Percentiles rank a stretch among this genome's conserved stretches.
These are phyloP conservation scores for Lipophrys pholis DNA, from an alignment of 2,113 vertebrate genomes.

Conservation along the genomic window DNA sequence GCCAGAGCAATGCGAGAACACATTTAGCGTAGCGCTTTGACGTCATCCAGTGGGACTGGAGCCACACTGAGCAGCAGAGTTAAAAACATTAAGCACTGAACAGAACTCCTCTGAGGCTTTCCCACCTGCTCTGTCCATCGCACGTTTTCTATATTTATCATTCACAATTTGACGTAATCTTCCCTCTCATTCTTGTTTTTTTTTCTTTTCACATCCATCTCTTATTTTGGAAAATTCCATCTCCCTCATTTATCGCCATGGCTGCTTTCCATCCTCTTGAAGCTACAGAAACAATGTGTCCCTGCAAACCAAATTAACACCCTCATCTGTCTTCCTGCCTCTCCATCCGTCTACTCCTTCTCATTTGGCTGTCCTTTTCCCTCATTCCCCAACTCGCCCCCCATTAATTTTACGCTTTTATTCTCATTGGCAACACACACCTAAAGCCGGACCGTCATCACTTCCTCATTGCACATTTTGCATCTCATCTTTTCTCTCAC, in stretches of 20 bases:
- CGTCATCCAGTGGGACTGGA: constrained; percentile 19
- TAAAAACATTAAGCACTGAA: background rate
- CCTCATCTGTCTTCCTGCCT: constrained; percentile 43
- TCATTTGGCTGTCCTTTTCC: constrained; percentile 53
- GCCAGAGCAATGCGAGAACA: constrained; percentile 25
- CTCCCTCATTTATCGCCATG: constrained; percentile 29
- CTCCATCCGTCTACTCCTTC: constrained; percentile 47
- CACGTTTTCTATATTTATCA: background rate
- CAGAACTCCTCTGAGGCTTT: background rate
- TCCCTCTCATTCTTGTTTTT: background rate
- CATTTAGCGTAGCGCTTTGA: constrained; percentile 20
- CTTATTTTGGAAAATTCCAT: constrained; percentile 4
- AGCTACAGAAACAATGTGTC: constrained; percentile 45
- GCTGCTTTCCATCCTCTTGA: constrained; percentile 17
- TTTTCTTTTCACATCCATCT: background rate
- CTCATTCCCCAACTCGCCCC: background rate
- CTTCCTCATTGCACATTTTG: constrained; percentile 27
- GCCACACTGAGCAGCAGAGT: constrained; percentile 14
- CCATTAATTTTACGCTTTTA: constrained; percentile 42
- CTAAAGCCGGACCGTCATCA: background rate
- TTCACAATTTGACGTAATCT: constrained; percentile 3
- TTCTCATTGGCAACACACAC: constrained; percentile 34
- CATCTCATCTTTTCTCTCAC: constrained; percentile 12
- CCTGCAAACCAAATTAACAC: constrained; percentile 47
- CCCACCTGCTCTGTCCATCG: background rate